Conservation (phyloP, 2,888 invertebrate genomes). For the Plagiodera versicolora region DNA sequence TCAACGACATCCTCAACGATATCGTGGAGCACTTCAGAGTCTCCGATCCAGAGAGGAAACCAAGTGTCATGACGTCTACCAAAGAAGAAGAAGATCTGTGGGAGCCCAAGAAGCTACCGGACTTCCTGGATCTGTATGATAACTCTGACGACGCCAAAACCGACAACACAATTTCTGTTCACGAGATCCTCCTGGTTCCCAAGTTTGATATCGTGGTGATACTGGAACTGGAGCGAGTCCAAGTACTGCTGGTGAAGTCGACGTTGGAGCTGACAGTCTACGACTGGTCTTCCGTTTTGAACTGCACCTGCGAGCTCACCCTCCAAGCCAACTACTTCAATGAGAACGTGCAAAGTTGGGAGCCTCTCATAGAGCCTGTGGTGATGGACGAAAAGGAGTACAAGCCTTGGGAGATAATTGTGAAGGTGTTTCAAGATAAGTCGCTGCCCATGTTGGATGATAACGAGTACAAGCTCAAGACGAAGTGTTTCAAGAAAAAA, state of each 20-base stretch:
- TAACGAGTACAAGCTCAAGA: constrained; percentile 39
- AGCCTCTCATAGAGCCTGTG: constrained; percentile 79
- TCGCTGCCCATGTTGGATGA: constrained; percentile 47
- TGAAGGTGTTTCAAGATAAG: constrained; percentile 63
- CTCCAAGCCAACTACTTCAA: constrained; percentile 56
- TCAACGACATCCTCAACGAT: constrained; percentile 60
- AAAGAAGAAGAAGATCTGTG: constrained; percentile 64
- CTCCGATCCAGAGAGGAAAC: constrained; percentile 42
- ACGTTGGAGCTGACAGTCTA: constrained; percentile 63
- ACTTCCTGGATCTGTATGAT: constrained; percentile 33
- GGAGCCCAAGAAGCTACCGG: constrained; percentile 68
- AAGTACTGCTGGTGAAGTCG: constrained; percentile 60
- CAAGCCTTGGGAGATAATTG: constrained; percentile 71
- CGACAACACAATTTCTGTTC: constrained; percentile 24
- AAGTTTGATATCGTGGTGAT: constrained; percentile 63
- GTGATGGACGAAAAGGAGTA: constrained; percentile 67
- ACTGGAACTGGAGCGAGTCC: constrained; percentile 66
- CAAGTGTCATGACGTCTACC: constrained; percentile 22
- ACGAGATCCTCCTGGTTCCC: constrained; percentile 44
- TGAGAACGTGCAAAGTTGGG: constrained; percentile 65
- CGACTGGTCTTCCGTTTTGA: constrained; percentile 66
- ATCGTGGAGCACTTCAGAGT: constrained; percentile 54
- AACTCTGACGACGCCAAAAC: constrained; percentile 23
- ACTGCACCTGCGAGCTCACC: constrained; percentile 52
- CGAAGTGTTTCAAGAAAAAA: constrained; percentile 32